These are phyloP conservation scores for Hemithea aestivaria DNA, from an alignment of 2,888 invertebrate species.

Conservation along the genomic window DNA sequence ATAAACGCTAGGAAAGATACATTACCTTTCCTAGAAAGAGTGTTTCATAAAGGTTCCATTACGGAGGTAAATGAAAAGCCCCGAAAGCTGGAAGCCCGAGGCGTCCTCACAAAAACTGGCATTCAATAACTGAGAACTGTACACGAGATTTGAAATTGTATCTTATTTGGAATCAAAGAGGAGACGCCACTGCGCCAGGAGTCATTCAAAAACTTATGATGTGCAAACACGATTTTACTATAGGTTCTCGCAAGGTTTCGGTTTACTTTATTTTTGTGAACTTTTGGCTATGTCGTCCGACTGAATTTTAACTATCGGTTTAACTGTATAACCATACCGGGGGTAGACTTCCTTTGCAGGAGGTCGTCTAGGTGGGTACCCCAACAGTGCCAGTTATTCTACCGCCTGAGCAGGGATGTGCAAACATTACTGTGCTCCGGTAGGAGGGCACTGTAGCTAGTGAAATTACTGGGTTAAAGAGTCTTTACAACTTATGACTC, in stretches of 20 bases:
- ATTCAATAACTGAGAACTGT: constrained; percentile 37
- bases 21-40: not conserved
- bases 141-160: constrained; percentile 55
- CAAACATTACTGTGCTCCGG: too few species aligned
- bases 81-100: constrained; percentile 10
- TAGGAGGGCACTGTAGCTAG: too few species aligned
- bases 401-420: too few species aligned
- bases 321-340: too few species aligned
- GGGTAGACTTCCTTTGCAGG: too few species aligned
- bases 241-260: constrained; percentile 24
- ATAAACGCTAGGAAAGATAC: not conserved
- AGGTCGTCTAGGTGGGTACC: too few species aligned
- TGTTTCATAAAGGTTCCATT: constrained; percentile 8
- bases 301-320: too few species aligned
- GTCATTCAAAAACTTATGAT: constrained; percentile 47
- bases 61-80: constrained; percentile 12
- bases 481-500: too few species aligned
- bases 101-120: constrained; percentile 32
- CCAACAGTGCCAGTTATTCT: too few species aligned
- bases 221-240: constrained; percentile 38
- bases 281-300: too few species aligned
- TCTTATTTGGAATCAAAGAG: constrained; percentile 65
- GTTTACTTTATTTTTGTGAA: not conserved
- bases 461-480: too few species aligned
- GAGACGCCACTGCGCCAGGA: constrained; percentile 31